A percentile compares a stretch with the other conserved stretches of the same genome.
Conservation (phyloP, 2,888 invertebrate genomes). For the Xestobium rufovillosum region DNA sequence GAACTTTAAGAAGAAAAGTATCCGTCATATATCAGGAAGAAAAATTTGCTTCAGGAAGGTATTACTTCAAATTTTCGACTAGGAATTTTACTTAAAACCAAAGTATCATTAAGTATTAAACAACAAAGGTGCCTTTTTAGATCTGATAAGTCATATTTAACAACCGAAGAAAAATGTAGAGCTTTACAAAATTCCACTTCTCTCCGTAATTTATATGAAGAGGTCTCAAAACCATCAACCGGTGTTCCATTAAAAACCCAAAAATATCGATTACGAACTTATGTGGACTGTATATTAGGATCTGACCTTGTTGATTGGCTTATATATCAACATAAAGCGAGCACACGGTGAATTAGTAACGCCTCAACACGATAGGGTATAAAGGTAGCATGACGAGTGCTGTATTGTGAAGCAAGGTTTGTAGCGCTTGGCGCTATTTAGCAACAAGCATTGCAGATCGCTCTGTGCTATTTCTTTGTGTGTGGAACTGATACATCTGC, state of each 20-base stretch:
- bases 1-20: constrained; percentile 60
- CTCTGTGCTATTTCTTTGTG: no score
- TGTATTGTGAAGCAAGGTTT: no score
- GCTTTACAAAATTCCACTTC: constrained; percentile 53
- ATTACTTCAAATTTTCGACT: constrained; percentile 7
- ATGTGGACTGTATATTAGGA: constrained; percentile 69
- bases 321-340: constrained; percentile 66
- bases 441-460: no score
- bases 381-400: no score
- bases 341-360: constrained; percentile 58
- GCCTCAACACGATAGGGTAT: no score
- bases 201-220: constrained; percentile 54
- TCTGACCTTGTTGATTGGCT: constrained; percentile 80
- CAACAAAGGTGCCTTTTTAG: constrained; percentile 27
- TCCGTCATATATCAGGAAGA: constrained; percentile 71
- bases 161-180: constrained; percentile 48
- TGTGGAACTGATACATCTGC: no score
- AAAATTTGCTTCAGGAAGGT: constrained; percentile 54
- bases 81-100: constrained; percentile 5
- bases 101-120: constrained; percentile 6
- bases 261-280: constrained; percentile 64
- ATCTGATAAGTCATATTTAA: constrained; percentile 41
- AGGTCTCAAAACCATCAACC: constrained; percentile 44
- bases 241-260: constrained; percentile 55
- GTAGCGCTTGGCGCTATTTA: no score